Evolutionary conservation across 1,140 invertebrate species (phyloP), one percentile per base, ranked within the genome.

Genomic region (Babylonia areolata): DNA sequence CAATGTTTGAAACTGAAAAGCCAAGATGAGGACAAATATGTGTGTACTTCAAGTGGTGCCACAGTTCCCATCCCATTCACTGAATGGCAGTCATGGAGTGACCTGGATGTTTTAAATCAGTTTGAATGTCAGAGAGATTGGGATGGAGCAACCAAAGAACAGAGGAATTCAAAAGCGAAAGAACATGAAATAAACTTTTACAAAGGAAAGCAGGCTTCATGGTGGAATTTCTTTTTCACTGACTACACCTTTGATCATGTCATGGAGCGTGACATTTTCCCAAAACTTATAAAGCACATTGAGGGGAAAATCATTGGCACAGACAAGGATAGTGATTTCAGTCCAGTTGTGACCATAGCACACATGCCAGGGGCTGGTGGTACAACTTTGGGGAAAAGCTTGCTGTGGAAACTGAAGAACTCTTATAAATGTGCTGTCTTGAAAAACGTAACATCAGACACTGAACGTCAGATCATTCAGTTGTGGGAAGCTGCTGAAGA

Each of bases 191-290:
- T 17, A 12, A 75, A 75, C 31, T 75, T 75, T 75, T 75, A 75
- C 15, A 3, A 75, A 23, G 73, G 73, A 23, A 75, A 75, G 37
- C 73, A n/a, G n/a, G 73, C 35, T 35, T 75, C 73, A 35, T 75
- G 73, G 73, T 75, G 73, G 73, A 75, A 75, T 39, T 75, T 75
- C 6, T 75, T 75, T n/a, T 75, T 35, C 33, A 75, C 73, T 35
- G 33, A 35, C 31, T 11, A 0, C 35, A 12, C 9, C 6, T 75
- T 17, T 75, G 23, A 75, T 35, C 73, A 75, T 39, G 73, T 75
- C 33, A 75, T 75, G 73, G 31, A 75, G 31, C 33, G 73, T 35
- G 11, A 15, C 33, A 17, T 75, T 3, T 39, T 37, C 15, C 9
- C n/a, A 35, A 23, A 75, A 75, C 9, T 75, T 15, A 35, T 35